These are phyloP conservation scores for Oscarella lobularis DNA, from an alignment of 37 sponge, comb jelly and placozoan genomes.

Conservation along the genomic window DNA sequence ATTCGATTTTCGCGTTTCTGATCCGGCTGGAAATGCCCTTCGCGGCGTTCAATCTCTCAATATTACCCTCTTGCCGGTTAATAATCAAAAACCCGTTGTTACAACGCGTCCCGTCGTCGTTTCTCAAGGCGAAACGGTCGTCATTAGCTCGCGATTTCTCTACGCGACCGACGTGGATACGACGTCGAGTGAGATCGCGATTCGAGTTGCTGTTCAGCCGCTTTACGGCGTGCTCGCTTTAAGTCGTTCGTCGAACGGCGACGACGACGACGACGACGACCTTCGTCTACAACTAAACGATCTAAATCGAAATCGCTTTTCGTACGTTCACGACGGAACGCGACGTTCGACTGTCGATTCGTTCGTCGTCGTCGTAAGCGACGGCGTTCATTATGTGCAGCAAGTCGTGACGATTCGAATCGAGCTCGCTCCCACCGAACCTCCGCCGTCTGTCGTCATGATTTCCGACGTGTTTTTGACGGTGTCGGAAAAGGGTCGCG, in stretches of 20 bases:
- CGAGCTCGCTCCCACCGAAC: background rate
- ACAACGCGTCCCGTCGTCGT: background rate
- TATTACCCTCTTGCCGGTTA: background rate
- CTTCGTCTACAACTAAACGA: background rate
- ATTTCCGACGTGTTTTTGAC: background rate
- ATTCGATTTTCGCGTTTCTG: background rate
- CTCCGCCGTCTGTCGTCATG: background rate
- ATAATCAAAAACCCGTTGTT: background rate
- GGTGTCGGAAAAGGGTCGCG: background rate
- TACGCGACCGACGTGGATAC: background rate
- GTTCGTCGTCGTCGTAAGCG: background rate
- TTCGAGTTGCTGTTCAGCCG: background rate
- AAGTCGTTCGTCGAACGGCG: too few relatives aligned
- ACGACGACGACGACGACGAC: background rate
- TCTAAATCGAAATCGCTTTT: background rate
- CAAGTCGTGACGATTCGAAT: background rate
- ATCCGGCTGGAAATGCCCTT: background rate
- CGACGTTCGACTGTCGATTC: background rate
- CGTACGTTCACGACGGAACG: background rate
- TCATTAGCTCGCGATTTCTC: background rate
- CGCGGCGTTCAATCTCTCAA: background rate
- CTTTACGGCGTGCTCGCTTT: background rate
- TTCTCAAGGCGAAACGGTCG: background rate
- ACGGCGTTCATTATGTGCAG: background rate
- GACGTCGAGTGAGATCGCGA: background rate